phyloP scores from a whole-genome alignment of 1,140 invertebrate species.

The Brachionus rotundiformis region DNA sequence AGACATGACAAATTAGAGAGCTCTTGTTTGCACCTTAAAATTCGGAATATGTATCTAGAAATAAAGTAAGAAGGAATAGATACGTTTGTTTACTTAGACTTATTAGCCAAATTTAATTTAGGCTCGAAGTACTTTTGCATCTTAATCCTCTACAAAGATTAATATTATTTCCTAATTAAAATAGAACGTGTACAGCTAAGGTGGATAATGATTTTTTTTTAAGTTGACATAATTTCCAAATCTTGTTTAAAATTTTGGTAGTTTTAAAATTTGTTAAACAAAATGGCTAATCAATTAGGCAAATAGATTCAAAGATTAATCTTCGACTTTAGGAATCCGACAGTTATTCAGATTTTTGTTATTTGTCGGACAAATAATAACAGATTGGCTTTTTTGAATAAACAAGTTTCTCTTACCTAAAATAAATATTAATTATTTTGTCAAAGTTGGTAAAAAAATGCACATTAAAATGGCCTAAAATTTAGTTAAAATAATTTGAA shows the following conservation, averaged over 20 bases:
- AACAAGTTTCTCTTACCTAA: too few relatives aligned
- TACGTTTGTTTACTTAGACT: constrained; percentile 1
- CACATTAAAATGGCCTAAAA: background rate
- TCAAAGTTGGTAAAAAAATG: too few relatives aligned
- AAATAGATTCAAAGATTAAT: background rate
- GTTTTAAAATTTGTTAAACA: background rate
- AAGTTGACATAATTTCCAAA: background rate
- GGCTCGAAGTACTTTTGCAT: background rate
- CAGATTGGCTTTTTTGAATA: background rate
- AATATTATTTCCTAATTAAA: background rate
- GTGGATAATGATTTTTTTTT: background rate
- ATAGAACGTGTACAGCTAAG: background rate
- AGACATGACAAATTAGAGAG: constrained; percentile 6
- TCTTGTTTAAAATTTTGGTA: background rate
- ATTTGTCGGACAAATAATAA: background rate
- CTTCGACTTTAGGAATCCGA: background rate
- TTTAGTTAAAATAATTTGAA: background rate
- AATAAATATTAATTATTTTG: too few relatives aligned
- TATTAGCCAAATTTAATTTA: constrained; percentile 4
- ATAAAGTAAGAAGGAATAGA: background rate
- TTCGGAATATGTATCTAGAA: background rate
- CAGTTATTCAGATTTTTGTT: too few relatives aligned
- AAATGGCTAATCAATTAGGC: background rate
- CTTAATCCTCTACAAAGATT: background rate
- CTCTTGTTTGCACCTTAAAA: constrained; percentile 13